Evolutionary conservation across 2,797 vertebrate species (phyloP).

Genomic region (Gobionotothen gibberifrons): DNA sequence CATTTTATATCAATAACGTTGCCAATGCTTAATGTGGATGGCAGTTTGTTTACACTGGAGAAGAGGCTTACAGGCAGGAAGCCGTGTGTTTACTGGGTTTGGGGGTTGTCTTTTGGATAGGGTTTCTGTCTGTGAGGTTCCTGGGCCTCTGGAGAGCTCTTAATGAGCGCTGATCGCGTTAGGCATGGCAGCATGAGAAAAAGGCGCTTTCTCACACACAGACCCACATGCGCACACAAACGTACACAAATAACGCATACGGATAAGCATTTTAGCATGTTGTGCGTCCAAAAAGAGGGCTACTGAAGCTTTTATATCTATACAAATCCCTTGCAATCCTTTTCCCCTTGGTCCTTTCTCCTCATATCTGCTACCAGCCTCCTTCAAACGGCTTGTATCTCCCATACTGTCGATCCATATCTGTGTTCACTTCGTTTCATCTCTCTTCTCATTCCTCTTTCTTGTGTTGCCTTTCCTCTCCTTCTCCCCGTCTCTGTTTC

Average conservation of each 20-base stretch:
- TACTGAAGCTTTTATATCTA: slow-evolving; percentile 54
- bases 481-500: slow-evolving; percentile 3
- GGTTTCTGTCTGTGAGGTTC: slow-evolving; percentile 67
- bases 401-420: slow-evolving; percentile 61
- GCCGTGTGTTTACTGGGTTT: slow-evolving; percentile 55
- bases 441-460: slow-evolving; percentile 48
- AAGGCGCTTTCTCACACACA: slow-evolving; percentile 27
- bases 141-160: slow-evolving; percentile 68
- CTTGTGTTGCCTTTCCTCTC: slow-evolving; percentile 32
- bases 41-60: slow-evolving; percentile 70
- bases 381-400: slow-evolving; percentile 64
- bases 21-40: slow-evolving; percentile 61
- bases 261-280: slow-evolving; percentile 14
- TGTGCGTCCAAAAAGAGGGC: slow-evolving; percentile 50
- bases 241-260: slow-evolving; percentile 15
- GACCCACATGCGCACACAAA: slow-evolving; percentile 5
- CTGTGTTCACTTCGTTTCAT: slow-evolving; percentile 61
- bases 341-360: slow-evolving; percentile 53
- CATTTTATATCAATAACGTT: slow-evolving; percentile 49
- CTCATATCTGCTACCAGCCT: slow-evolving; percentile 62
- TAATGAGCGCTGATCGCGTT: slow-evolving; percentile 77
- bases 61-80: slow-evolving; percentile 57
- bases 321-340: slow-evolving; percentile 62
- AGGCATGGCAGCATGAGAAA: slow-evolving; percentile 57
- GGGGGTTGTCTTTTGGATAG: slow-evolving; percentile 68